A percentile compares a stretch with the other conserved stretches of the same genome.
These are phyloP conservation scores for Heterocephalus glaber DNA, from an alignment of 2,113 vertebrate genomes.

Conservation along the genomic window DNA sequence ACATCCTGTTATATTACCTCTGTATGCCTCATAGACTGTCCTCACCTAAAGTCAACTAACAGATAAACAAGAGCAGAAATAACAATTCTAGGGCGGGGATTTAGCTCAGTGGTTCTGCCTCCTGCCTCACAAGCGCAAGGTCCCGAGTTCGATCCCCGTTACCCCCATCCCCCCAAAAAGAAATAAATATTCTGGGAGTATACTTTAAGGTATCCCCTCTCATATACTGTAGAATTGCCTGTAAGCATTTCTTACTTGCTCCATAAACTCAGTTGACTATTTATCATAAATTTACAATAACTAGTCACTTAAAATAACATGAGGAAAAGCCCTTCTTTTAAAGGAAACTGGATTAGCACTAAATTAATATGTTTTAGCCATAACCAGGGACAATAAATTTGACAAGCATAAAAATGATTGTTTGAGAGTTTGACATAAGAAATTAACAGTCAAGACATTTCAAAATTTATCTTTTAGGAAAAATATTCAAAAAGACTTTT, in stretches of 20 bases:
- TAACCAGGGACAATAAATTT: not conserved
- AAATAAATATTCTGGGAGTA: too few species aligned
- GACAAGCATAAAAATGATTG: not conserved
- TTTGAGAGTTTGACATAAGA: not conserved
- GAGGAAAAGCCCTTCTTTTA: not conserved
- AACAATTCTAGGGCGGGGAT: too few species aligned
- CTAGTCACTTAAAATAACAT: not conserved
- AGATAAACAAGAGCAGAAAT: not conserved
- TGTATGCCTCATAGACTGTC: not conserved
- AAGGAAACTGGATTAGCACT: not conserved
- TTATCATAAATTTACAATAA: slow-evolving; percentile 4
- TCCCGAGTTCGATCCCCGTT: too few species aligned
- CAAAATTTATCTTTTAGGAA: slow-evolving; percentile 2
- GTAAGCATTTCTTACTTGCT: not conserved
- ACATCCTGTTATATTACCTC: not conserved
- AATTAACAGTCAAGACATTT: not conserved
- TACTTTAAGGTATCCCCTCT: not conserved
- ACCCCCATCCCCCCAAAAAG: too few species aligned
- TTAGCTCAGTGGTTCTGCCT: too few species aligned
- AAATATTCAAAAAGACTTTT: not conserved
- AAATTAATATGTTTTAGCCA: not conserved
- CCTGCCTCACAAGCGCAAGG: too few species aligned
- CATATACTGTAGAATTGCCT: not conserved
- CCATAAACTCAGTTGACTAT: not conserved
- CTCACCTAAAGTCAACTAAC: not conserved